Conservation (phyloP, 2,113 vertebrate genomes). For the Gopherus flavomarginatus region DNA sequence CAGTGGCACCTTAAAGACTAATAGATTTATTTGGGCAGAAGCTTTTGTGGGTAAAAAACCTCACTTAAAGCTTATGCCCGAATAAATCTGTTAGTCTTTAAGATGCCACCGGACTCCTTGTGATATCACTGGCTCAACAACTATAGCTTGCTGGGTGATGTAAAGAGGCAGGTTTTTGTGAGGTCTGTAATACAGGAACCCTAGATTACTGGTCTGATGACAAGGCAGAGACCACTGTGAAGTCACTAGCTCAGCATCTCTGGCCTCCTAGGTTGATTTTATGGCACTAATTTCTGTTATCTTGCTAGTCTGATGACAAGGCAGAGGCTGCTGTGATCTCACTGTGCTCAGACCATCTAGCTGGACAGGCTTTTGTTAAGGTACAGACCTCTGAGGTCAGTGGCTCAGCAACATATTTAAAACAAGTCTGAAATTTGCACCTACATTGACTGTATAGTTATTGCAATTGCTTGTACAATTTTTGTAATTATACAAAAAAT, state of each 20-base stretch:
- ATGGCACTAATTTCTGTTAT: neutral
- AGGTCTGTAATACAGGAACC: neutral
- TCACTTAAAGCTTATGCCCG: too few relatives aligned
- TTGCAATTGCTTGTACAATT: neutral
- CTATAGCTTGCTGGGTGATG: neutral
- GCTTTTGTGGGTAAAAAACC: too few relatives aligned
- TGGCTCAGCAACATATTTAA: neutral
- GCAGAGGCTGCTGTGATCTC: neutral
- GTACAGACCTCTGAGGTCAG: neutral
- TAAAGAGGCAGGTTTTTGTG: neutral
- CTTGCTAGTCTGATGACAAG: neutral
- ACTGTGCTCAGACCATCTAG: rapidly evolving
- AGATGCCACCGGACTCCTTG: too few relatives aligned
- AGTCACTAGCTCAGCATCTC: neutral
- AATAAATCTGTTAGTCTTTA: too few relatives aligned
- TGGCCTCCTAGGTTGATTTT: neutral
- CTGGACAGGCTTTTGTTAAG: rapidly evolving
- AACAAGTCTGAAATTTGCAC: neutral
- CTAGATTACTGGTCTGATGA: rapidly evolving
- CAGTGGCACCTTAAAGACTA: too few relatives aligned
- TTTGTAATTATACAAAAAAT: neutral
- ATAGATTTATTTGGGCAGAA: too few relatives aligned
- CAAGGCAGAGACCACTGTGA: neutral
- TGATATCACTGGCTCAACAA: neutral
- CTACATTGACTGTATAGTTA: neutral